Conservation (phyloP, 2,113 vertebrate genomes). For the Charina bottae region DNA sequence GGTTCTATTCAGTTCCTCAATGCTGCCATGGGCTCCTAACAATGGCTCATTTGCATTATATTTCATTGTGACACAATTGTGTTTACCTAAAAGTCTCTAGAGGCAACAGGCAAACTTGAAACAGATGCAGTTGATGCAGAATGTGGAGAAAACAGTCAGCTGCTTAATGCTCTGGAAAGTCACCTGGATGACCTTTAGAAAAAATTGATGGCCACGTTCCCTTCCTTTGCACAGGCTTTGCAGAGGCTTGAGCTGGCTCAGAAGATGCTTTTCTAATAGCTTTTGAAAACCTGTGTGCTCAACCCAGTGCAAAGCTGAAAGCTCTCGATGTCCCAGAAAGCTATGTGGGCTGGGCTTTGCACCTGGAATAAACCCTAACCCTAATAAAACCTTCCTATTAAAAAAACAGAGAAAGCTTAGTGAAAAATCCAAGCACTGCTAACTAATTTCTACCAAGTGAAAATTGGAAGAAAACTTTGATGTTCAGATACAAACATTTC, state of each 20-base stretch:
- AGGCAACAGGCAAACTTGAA: neutral
- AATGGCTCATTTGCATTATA: neutral
- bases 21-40: neutral
- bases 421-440: neutral
- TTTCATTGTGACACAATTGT: neutral
- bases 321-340: neutral
- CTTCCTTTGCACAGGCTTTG: slow-evolving; percentile 8
- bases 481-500: neutral
- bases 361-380: neutral
- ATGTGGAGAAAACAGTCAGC: neutral
- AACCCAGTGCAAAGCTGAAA: neutral
- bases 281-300: slow-evolving; percentile 9
- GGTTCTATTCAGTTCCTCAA: neutral
- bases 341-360: neutral
- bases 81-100: slow-evolving; percentile 17
- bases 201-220: slow-evolving; percentile 31
- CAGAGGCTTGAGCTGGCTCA: slow-evolving; percentile 19
- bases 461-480: neutral
- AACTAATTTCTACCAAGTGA: neutral
- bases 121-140: neutral
- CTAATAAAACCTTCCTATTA: neutral
- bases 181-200: slow-evolving; percentile 1
- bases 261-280: neutral
- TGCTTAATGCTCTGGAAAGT: neutral
- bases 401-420: neutral